These are phyloP conservation scores for Sthenelais limicola DNA, from an alignment of 2,888 invertebrate species.

Conservation along the genomic window DNA sequence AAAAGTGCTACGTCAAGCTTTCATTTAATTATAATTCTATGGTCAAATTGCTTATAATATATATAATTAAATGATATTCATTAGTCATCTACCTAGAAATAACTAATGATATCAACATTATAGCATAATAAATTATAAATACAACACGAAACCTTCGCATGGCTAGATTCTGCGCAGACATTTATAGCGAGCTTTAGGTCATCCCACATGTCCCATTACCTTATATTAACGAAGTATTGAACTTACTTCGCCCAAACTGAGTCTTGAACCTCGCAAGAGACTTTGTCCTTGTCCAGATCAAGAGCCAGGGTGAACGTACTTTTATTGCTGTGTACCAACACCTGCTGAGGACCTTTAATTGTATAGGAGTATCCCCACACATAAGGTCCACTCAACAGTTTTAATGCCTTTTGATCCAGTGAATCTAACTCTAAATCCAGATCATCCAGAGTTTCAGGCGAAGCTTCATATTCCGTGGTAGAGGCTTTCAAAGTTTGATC, in stretches of 20 bases:
- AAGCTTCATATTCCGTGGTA: background rate
- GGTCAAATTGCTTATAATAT: too few relatives aligned
- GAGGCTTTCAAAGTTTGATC: too few relatives aligned
- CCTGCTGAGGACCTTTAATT: background rate
- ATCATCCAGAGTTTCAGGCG: background rate
- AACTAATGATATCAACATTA: too few relatives aligned
- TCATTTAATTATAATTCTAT: too few relatives aligned
- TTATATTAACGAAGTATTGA: background rate
- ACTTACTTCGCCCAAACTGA: conserved; percentile 27
- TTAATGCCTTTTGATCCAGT: background rate
- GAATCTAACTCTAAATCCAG: background rate
- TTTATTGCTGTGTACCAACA: background rate
- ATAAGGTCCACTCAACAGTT: background rate
- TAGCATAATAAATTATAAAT: too few relatives aligned
- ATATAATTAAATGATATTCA: too few relatives aligned
- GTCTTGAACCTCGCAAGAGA: background rate
- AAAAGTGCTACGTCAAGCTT: too few relatives aligned
- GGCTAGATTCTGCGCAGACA: too few relatives aligned
- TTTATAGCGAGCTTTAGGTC: too few relatives aligned
- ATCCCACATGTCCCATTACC: background rate
- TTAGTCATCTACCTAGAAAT: too few relatives aligned
- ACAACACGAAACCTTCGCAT: too few relatives aligned
- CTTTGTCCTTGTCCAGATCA: background rate
- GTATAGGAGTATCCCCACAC: conserved; percentile 23
- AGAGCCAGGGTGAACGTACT: background rate